A percentile compares a stretch with the other conserved stretches of the same genome.
phyloP scores from a whole-genome alignment of 2,797 vertebrate species.

The Cyclopterus lumpus region DNA sequence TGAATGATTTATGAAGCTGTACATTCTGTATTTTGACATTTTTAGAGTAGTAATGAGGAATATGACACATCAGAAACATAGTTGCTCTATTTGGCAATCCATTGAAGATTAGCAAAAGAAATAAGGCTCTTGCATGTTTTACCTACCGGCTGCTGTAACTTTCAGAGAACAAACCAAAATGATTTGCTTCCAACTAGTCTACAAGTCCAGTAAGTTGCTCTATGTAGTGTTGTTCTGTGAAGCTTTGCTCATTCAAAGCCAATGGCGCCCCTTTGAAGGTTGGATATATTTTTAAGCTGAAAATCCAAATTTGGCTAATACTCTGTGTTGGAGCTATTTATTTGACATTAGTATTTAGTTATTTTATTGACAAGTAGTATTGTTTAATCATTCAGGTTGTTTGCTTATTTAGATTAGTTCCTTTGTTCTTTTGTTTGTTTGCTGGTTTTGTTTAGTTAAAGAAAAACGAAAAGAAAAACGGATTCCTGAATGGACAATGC shows the following conservation, averaged over 20 bases:
- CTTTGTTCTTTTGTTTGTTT: no score
- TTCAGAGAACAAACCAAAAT: background rate
- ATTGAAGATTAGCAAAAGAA: background rate
- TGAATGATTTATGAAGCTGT: background rate
- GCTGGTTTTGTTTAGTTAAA: no score
- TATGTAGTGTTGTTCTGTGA: background rate
- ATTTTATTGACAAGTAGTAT: no score
- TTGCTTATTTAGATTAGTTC: no score
- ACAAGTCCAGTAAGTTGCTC: background rate
- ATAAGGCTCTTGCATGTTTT: background rate
- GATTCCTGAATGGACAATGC: no score
- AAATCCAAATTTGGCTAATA: background rate
- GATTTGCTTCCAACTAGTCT: background rate
- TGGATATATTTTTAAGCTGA: background rate
- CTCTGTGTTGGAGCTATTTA: no score
- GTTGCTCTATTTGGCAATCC: background rate
- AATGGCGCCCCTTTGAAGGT: background rate
- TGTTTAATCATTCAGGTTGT: no score
- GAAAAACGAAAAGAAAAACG: no score
- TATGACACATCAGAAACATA: background rate
- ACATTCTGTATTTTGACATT: background rate
- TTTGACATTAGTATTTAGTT: no score
- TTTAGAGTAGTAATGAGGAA: background rate
- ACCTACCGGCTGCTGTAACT: no score
- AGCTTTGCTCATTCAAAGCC: background rate